Percentiles rank a stretch among this genome's conserved stretches.
These are phyloP conservation scores for human (Homo sapiens) DNA, from an alignment of 2,113 vertebrate genomes.

Conservation along the genomic window DNA sequence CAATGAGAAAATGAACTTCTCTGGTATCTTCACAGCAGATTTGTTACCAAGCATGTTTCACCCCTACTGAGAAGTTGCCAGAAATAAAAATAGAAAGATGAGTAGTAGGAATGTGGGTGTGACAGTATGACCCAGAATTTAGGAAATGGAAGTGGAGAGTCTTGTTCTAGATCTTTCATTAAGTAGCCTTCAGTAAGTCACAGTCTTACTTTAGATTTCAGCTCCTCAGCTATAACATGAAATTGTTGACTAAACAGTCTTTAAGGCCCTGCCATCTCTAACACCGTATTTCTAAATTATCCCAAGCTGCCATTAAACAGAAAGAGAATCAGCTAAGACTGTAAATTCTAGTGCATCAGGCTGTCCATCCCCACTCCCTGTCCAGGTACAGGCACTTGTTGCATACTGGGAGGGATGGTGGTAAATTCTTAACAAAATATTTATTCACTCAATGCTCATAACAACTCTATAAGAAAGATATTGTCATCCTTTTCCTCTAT, in stretches of 20 bases:
- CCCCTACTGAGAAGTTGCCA: not conserved
- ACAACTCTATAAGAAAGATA: not conserved
- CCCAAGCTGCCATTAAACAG: not conserved
- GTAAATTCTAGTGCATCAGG: not conserved
- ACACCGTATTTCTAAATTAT: not conserved
- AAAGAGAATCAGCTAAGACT: not conserved
- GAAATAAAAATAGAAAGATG: not conserved
- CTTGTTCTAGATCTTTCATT: not conserved
- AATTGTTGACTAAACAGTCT: not conserved
- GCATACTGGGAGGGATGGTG: fast-evolving
- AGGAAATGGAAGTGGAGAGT: not conserved
- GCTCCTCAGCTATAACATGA: not conserved
- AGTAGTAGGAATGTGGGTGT: not conserved
- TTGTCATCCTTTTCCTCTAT: not conserved
- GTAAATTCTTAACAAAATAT: conserved; percentile 3
- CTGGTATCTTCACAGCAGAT: not conserved
- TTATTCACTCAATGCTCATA: not conserved
- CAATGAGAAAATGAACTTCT: not conserved
- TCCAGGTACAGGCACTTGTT: not conserved
- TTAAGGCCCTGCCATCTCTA: not conserved
- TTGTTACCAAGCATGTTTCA: conserved; percentile 29
- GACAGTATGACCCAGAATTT: not conserved
- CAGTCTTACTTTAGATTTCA: not conserved
- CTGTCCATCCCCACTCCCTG: not conserved
- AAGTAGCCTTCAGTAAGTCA: not conserved